Conservation (phyloP, 2,888 invertebrate genomes). For the Xiphydria camelus region DNA sequence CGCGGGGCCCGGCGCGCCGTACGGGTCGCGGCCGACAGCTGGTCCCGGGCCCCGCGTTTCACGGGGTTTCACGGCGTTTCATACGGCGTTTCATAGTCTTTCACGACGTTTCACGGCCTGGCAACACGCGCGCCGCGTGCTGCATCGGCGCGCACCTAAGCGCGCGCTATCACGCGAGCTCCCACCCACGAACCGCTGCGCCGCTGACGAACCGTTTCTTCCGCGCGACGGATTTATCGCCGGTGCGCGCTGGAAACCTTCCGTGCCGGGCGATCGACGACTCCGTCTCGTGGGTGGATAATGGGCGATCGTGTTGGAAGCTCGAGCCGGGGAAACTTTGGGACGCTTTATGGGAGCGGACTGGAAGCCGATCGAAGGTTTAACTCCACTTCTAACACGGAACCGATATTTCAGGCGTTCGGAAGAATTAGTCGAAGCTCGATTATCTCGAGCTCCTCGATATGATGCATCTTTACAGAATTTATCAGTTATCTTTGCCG, state of each 20-base stretch:
- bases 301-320: background rate
- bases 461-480: no score
- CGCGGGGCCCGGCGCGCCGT: constrained; percentile 59
- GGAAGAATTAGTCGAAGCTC: no score
- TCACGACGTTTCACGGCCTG: constrained; percentile 32
- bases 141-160: constrained; percentile 29
- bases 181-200: constrained; percentile 6
- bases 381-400: no score
- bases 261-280: no score
- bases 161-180: constrained; percentile 21
- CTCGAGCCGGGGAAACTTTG: background rate
- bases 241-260: no score
- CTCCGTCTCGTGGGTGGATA: no score
- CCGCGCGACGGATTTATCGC: background rate
- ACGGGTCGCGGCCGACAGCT: constrained; percentile 59
- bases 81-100: background rate
- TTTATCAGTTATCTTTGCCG: no score
- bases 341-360: no score
- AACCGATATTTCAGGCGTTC: no score
- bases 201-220: constrained; percentile 1
- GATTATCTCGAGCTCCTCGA: no score
- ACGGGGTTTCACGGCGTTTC: background rate
- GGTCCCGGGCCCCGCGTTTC: constrained; percentile 59
- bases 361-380: no score
- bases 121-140: constrained; percentile 62